Evolutionary conservation across 1,140 invertebrate genomes (phyloP), one percentile per base, ranked within the genome.

Genomic region (Bradysia coprophila): DNA sequence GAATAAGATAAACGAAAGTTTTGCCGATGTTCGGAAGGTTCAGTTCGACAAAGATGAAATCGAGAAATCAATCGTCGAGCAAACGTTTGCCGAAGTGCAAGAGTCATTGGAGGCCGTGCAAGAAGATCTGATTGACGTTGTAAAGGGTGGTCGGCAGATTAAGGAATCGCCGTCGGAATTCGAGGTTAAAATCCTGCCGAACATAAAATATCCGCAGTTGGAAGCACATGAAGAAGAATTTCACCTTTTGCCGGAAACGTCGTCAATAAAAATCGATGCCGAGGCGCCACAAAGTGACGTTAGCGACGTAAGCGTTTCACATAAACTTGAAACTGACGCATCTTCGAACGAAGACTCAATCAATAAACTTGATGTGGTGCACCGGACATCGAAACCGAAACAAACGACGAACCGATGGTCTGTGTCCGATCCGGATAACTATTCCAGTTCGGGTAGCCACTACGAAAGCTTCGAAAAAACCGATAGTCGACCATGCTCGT

Each of bases 391-490:
- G 43, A 59, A 67, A 52, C 60, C 65, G 44, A 60, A 71, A 51
- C 52, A 67, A 38, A 59, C 63, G 15, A 52, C 47, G 4, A 76
- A 78, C 47, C 61, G 75, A 46, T 67, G 71, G 59, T 78, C 76
- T 8, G 70, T 70, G 19, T 67, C 74, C 22, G 76, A 80, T 52
- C 63, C 74, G 19, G 82, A 87, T 61, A 61, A 73, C 19, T 81
- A 77, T 59, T 89, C 85, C 0, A 89, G 85, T 63, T 89, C 86
- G 72, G 83, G 37, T 49, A 90, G 85, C 57, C 79, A 82, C 49
- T 90, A 89, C 57, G 83, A 87, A 45, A 89, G 85, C 41, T 86
- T 84, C 58, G 86, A 89, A 51, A 77, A 81, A 51, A 76, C 78
- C 23, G 74, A 80, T 43, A 75, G 85, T 60, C 69, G 88, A 51